phyloP scores from a whole-genome alignment of 2,797 vertebrate species.

The Meriones psammophilus region DNA sequence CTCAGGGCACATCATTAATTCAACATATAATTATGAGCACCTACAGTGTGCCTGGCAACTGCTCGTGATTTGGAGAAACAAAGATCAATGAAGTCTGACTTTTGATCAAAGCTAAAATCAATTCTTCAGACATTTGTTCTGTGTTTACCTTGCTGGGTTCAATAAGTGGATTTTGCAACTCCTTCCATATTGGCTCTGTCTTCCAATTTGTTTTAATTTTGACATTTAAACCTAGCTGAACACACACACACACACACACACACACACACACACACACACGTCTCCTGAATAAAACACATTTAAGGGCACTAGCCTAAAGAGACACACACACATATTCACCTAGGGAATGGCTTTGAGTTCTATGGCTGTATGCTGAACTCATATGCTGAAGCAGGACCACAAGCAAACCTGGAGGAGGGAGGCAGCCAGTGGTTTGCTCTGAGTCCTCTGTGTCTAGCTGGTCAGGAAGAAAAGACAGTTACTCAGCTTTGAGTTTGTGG shows the following conservation, averaged over 20 bases:
- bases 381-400: background rate
- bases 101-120: background rate
- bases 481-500: background rate
- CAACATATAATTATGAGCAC: background rate
- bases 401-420: background rate
- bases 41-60: background rate
- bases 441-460: too few relatives aligned
- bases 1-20: background rate
- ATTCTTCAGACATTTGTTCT: background rate
- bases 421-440: background rate
- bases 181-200: background rate
- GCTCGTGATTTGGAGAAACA: background rate
- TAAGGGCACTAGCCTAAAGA: slow-evolving; percentile 19
- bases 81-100: background rate
- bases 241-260: background rate
- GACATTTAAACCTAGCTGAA: background rate
- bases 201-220: background rate
- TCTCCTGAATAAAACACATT: background rate
- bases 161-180: background rate
- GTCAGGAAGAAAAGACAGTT: background rate
- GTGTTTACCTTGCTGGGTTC: background rate
- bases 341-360: background rate
- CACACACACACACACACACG: too few relatives aligned
- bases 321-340: background rate
- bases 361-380: background rate